A percentile compares a stretch with the other conserved stretches of the same genome.
Evolutionary conservation across 92 coral and sea anemone genomes (phyloP).

Genomic region (Actinostola sp.): DNA sequence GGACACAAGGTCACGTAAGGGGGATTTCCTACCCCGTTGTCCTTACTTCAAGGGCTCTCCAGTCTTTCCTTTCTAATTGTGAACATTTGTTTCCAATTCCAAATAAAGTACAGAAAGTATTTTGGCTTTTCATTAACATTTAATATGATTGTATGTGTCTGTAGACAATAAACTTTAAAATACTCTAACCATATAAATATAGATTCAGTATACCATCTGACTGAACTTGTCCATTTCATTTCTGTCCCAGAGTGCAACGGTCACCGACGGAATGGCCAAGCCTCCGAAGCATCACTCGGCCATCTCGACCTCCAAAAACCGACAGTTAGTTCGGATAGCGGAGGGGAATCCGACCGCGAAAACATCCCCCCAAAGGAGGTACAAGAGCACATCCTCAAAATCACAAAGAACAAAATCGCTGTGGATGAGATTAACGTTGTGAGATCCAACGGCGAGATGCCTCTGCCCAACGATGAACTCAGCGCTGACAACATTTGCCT

Average conservation of each 20-base stretch:
- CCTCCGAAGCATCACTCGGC: constrained; percentile 53
- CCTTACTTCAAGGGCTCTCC: too few relatives aligned
- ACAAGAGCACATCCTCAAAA: constrained; percentile 70
- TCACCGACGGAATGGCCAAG: constrained; percentile 52
- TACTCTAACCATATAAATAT: neutral
- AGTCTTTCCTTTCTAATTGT: too few relatives aligned
- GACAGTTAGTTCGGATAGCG: constrained; percentile 35
- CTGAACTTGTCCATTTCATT: constrained; percentile 70
- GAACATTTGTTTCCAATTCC: too few relatives aligned
- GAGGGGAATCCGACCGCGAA: constrained; percentile 46
- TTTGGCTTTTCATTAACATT: too few relatives aligned
- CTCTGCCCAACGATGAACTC: constrained; percentile 20
- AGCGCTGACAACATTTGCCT: constrained; percentile 62
- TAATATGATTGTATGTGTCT: too few relatives aligned
- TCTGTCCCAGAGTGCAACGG: constrained; percentile 65
- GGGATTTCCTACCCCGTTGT: too few relatives aligned
- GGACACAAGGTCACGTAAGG: too few relatives aligned
- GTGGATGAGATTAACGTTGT: constrained; percentile 52
- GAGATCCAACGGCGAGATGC: constrained; percentile 25
- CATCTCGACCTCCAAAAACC: constrained; percentile 71
- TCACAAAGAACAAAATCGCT: constrained; percentile 59
- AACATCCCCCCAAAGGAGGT: constrained; percentile 63
- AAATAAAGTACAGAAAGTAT: too few relatives aligned
- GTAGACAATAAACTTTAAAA: neutral
- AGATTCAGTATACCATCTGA: constrained; percentile 56